Evolutionary conservation across 2,113 vertebrate genomes (phyloP).

Genomic region (Atlantisia rogersi): DNA sequence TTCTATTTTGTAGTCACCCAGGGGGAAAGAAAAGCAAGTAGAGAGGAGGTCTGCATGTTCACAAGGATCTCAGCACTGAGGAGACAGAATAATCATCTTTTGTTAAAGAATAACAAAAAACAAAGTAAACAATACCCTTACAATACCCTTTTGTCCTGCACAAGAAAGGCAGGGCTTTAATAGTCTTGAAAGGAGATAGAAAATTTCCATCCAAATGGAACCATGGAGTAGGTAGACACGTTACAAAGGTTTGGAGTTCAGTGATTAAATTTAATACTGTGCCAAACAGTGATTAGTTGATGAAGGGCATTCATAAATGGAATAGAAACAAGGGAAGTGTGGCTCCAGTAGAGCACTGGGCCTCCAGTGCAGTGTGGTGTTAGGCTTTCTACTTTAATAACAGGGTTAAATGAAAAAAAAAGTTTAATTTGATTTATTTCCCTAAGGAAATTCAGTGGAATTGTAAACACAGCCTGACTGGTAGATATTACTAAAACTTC

Average conservation of each 20-base stretch:
- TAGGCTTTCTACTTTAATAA: neutral
- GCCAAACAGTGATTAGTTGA: constrained; percentile 46
- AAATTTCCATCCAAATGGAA: constrained; percentile 65
- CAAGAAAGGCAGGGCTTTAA: constrained; percentile 63
- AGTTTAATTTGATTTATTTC: constrained; percentile 1
- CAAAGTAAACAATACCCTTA: constrained; percentile 62
- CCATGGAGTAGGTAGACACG: constrained; percentile 54
- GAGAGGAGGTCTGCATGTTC: constrained; percentile 32
- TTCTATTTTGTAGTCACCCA: neutral
- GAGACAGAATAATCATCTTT: constrained; percentile 68
- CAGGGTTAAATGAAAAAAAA: neutral
- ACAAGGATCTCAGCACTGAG: constrained; percentile 32
- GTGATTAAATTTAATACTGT: constrained; percentile 58
- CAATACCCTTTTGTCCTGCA: constrained; percentile 62
- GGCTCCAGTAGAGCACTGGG: neutral
- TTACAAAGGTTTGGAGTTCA: constrained; percentile 45
- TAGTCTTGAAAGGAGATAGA: constrained; percentile 50
- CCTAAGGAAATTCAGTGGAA: neutral
- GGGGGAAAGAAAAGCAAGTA: constrained; percentile 26
- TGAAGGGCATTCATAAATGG: constrained; percentile 1
- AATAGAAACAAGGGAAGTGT: neutral
- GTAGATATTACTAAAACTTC: neutral
- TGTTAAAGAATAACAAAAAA: constrained; percentile 60
- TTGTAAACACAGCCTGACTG: neutral
- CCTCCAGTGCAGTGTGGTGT: neutral